Percentiles rank a stretch among this genome's conserved stretches.
These are phyloP conservation scores for Odontesthes bonariensis DNA, from an alignment of 2,113 vertebrate species.

Conservation along the genomic window DNA sequence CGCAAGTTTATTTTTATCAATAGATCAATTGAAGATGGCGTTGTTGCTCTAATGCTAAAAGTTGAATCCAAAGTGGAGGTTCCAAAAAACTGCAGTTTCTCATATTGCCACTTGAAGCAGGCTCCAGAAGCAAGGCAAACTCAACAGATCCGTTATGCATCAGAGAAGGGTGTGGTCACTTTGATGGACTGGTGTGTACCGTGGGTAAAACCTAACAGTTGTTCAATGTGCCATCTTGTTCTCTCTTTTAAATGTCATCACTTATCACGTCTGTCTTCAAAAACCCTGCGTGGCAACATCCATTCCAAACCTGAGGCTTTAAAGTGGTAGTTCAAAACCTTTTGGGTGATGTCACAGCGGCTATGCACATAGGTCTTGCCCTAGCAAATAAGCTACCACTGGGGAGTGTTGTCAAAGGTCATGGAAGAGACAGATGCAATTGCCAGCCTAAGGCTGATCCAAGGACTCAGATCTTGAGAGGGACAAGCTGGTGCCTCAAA, in stretches of 20 bases:
- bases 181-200: not conserved
- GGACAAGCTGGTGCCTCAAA: conserved; percentile 15
- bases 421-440: conserved; percentile 38
- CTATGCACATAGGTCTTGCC: not conserved
- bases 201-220: not conserved
- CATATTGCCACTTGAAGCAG: no score
- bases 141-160: no score
- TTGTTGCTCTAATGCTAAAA: no score
- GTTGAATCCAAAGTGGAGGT: no score
- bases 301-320: not conserved
- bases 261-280: not conserved
- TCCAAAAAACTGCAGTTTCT: no score
- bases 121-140: no score
- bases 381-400: conserved; percentile 8
- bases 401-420: conserved; percentile 27
- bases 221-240: not conserved
- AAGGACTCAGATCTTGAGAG: conserved; percentile 15
- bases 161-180: not conserved
- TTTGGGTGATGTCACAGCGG: not conserved
- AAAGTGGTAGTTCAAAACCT: not conserved
- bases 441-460: conserved; percentile 16
- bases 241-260: not conserved
- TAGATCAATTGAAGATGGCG: no score
- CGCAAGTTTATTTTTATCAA: no score
- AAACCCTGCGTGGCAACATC: not conserved